These are phyloP conservation scores for Siniperca chuatsi DNA, from an alignment of 2,113 vertebrate genomes.

Conservation along the genomic window DNA sequence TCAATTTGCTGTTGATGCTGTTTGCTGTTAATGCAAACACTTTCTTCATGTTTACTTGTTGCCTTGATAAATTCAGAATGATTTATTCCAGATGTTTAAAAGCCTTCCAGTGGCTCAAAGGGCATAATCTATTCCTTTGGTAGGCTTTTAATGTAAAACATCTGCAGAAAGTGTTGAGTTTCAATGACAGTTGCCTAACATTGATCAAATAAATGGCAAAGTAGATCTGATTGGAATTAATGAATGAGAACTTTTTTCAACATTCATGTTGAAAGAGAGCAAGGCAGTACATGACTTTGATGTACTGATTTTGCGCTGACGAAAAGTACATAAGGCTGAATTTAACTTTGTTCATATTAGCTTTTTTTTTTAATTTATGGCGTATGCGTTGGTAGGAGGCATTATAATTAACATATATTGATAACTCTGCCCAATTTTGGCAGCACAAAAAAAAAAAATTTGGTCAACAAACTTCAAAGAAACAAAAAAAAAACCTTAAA, in stretches of 20 bases:
- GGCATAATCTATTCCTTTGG: slow-evolving; percentile 2
- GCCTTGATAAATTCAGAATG: not conserved
- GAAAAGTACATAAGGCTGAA: not conserved
- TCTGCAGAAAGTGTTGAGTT: not conserved
- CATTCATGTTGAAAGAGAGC: not conserved
- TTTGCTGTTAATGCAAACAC: not conserved
- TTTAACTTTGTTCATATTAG: not conserved
- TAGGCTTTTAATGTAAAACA: slow-evolving; percentile 21
- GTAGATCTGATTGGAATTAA: not conserved
- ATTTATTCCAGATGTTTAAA: slow-evolving; percentile 13
- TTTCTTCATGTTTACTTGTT: slow-evolving; percentile 14
- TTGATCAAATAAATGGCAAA: not conserved
- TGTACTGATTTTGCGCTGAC: not conserved
- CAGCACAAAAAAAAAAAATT: not conserved
- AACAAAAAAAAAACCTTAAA: not conserved
- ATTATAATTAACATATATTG: not conserved
- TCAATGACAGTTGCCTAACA: not conserved
- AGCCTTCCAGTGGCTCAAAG: slow-evolving; percentile 5
- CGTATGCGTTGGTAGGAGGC: not conserved
- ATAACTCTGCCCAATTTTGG: slow-evolving; percentile 5
- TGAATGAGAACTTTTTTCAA: not conserved
- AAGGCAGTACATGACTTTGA: not conserved
- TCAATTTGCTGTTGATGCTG: not conserved
- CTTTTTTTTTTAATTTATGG: not conserved
- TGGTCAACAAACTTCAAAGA: slow-evolving; percentile 11